These are phyloP conservation scores for Chrysaora quinquecirrha DNA, from an alignment of 30 jellyfish, hydroid and myxozoan genomes.

Conservation along the genomic window DNA sequence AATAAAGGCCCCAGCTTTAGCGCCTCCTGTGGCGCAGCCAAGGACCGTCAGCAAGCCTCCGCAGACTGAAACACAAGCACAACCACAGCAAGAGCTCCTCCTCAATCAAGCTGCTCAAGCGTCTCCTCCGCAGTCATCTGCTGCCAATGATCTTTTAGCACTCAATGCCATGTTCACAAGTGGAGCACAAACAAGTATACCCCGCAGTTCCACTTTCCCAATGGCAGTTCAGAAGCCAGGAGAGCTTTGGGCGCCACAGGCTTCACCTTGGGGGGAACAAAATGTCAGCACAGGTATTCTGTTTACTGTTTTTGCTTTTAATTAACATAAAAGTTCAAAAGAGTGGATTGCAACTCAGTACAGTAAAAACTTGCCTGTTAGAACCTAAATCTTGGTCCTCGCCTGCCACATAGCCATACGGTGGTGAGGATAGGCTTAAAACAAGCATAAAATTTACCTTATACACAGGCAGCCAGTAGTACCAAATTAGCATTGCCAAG, in stretches of 20 bases:
- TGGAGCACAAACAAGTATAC: constrained; percentile 17
- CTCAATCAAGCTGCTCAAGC: constrained; percentile 52
- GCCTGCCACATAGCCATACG: too few species aligned
- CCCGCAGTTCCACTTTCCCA: constrained; percentile 75
- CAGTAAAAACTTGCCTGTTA: too few species aligned
- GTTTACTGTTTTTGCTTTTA: too few species aligned
- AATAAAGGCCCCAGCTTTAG: constrained; percentile 38
- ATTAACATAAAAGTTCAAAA: too few species aligned
- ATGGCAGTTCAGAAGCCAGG: constrained; percentile 61
- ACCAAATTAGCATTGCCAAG: too few species aligned
- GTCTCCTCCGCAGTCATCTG: constrained; percentile 57
- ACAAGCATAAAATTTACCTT: too few species aligned
- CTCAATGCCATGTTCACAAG: constrained; percentile 30
- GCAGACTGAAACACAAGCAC: constrained; percentile 16
- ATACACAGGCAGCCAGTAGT: too few species aligned
- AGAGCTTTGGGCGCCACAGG: constrained; percentile 38
- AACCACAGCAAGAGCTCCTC: constrained; percentile 31
- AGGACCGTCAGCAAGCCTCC: constrained; percentile 29
- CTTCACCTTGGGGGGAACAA: constrained; percentile 29
- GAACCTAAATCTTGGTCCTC: too few species aligned
- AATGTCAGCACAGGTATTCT: not conserved
- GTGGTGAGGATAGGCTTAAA: too few species aligned
- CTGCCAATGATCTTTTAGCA: constrained; percentile 66
- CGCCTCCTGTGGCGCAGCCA: constrained; percentile 57
- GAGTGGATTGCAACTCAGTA: too few species aligned